phyloP scores from a whole-genome alignment of 1,140 invertebrate genomes.

The Trachymyrmex septentrionalis region DNA sequence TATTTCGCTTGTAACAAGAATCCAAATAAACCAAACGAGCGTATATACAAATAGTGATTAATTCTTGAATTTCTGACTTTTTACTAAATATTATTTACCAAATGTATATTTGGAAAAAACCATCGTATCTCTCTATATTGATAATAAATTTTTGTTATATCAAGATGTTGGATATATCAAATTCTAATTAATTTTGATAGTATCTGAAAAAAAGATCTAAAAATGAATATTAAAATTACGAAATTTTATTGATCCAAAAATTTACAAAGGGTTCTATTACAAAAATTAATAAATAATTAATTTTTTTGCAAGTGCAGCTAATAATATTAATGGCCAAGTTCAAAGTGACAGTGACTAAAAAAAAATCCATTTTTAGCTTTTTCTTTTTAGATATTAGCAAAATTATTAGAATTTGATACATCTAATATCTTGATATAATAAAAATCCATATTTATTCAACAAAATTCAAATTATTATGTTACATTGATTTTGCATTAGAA shows the following conservation, averaged over 20 bases:
- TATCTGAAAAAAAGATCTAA: no score
- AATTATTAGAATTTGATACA: neutral
- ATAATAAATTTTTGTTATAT: no score
- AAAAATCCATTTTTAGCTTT: neutral
- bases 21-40: neutral
- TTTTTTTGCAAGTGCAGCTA: neutral
- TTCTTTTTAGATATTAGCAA: neutral
- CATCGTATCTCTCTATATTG: neutral
- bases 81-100: neutral
- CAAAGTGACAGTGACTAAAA: neutral
- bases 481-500: neutral
- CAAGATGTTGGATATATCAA: no score
- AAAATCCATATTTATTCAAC: neutral
- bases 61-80: neutral
- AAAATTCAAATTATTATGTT: no score
- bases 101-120: neutral
- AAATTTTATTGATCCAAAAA: no score
- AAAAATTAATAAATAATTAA: neutral
- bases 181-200: no score
- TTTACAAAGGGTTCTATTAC: neutral
- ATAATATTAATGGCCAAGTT: neutral
- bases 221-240: no score
- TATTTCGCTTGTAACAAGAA: conserved; percentile 33
- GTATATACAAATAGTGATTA: neutral
- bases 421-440: neutral